Base-by-base conservation (phyloP, 2,888 invertebrate genomes). In the Phrixothrix hirtus region DNA sequence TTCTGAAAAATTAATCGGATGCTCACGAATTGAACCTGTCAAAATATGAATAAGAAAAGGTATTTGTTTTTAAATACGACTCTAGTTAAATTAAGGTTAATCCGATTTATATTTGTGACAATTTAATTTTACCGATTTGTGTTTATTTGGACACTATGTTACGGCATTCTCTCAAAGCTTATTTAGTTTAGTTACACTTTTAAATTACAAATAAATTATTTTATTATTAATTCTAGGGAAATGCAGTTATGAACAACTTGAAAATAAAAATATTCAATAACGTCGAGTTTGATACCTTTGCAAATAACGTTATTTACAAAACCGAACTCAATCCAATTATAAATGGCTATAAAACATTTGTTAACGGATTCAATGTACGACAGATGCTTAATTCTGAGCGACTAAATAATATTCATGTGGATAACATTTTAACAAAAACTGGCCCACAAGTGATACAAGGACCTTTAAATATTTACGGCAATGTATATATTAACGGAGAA, bases 301-400 rank as follows among this genome's bases (percentile, higher is more conserved):
- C 77, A 0, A 56, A 71, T 0, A 77, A 78, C 54, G 65, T 80
- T 9, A 70, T 81, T 25, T 75, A 73, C 48, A 74, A 68, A 58
- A 67, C 70, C n/a, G 72, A 77, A 51, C 57, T 65, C 9, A 56
- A 67, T 25, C 43, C 74, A 4, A 51, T 43, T 14, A 52, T 78
- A 9, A 66, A 70, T n/a, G 72, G 72, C 16, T 62, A 80, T 0
- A 62, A 55, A 9, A 74, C 77, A 4, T 50, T 64, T 10, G 50
- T 80, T 0, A 80, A 81, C 55, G 68, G 72, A 3, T 61, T 78
- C 1, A 62, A 66, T 9, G 59, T 78, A 6, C 59, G 65, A 13
- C 56, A 66, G 10, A 41, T 42, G 27, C 10, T 76, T 1, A 55
- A 66, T n/a, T 48, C 75, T 1, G 57, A 65, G 4, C 65, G 64